phyloP scores from a whole-genome alignment of 2,113 vertebrate species.

The Thymallus thymallus region DNA sequence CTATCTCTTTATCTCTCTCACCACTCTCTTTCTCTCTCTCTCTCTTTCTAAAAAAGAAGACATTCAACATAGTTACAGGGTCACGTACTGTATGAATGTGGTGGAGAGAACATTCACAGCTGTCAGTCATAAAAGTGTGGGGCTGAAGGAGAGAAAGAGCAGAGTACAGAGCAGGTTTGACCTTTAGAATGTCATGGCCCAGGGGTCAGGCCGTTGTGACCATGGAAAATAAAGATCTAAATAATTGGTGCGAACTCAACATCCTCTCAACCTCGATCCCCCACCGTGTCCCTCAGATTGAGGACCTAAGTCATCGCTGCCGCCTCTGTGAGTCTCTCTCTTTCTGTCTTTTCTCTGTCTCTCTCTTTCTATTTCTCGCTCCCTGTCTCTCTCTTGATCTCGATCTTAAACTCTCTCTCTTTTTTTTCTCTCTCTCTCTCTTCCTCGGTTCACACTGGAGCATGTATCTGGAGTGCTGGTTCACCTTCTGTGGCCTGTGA shows the following conservation, averaged over 20 bases:
- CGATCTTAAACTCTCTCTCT: not conserved
- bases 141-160: constrained; percentile 25
- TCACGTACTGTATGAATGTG: constrained; percentile 14
- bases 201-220: constrained; percentile 31
- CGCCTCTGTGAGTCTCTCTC: not conserved
- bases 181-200: too few species aligned
- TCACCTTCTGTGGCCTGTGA: too few species aligned
- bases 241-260: constrained; percentile 17
- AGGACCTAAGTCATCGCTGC: not conserved
- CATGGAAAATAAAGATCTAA: constrained; percentile 42
- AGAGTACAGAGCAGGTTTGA: too few species aligned
- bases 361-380: not conserved
- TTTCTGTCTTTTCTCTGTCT: not conserved
- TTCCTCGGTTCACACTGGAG: not conserved
- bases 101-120: constrained; percentile 13
- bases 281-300: constrained; percentile 15
- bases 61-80: not conserved
- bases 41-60: not conserved
- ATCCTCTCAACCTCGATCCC: constrained; percentile 5
- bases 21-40: too few species aligned
- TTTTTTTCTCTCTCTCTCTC: not conserved
- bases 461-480: too few species aligned
- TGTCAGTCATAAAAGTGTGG: constrained; percentile 1
- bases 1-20: not conserved
- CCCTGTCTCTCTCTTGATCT: not conserved